Conservation (phyloP, 1,140 invertebrate genomes). For the Lasioglossum baleicum region DNA sequence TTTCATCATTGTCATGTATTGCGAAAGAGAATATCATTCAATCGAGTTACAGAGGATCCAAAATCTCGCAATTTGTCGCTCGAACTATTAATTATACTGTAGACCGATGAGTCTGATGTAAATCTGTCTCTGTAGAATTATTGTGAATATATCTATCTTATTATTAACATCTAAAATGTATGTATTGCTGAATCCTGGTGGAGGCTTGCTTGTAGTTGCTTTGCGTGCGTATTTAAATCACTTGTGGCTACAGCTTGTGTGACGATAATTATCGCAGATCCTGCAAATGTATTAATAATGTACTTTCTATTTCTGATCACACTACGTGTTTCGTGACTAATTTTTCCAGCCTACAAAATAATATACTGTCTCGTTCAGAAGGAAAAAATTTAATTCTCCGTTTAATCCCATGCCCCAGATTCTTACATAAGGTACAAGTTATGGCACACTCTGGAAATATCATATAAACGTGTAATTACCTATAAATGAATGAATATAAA, state of each 20-base stretch:
- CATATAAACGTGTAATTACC: not conserved
- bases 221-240: no score
- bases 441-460: not conserved
- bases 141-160: no score
- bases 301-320: constrained; percentile 16
- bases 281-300: constrained; percentile 6
- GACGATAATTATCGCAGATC: not conserved
- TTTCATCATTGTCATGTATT: no score
- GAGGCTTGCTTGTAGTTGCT: not conserved
- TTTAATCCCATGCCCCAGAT: not conserved
- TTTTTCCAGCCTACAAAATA: not conserved
- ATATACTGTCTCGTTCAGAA: not conserved
- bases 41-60: no score
- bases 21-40: no score
- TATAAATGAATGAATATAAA: not conserved
- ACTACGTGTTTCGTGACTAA: not conserved
- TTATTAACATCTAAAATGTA: no score
- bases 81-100: no score
- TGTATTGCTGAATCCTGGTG: not conserved
- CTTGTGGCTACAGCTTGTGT: no score
- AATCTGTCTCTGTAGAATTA: no score
- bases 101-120: no score
- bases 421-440: not conserved
- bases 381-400: not conserved
- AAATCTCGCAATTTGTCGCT: no score